phyloP scores from a whole-genome alignment of 2,797 vertebrate species.

The Cynopterus sphinx region DNA sequence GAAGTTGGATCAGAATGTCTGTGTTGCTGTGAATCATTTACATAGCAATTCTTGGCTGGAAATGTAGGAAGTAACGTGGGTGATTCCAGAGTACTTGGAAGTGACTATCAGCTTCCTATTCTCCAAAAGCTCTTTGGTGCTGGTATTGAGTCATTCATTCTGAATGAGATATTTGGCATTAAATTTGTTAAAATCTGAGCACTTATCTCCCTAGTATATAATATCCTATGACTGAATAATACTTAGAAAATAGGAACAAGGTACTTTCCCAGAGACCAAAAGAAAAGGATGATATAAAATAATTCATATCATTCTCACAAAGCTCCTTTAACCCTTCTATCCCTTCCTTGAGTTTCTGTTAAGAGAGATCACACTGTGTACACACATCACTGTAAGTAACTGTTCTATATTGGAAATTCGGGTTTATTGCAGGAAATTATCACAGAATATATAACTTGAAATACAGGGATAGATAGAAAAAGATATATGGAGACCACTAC shows the following conservation, averaged over 20 bases:
- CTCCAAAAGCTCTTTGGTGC: neutral
- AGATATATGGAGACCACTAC: neutral
- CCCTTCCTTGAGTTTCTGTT: neutral
- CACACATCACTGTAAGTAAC: neutral
- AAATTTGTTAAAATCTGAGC: neutral
- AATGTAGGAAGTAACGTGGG: neutral
- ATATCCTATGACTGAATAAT: constrained; percentile 47
- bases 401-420: neutral
- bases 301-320: neutral
- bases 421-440: neutral
- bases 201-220: neutral
- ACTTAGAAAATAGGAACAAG: neutral
- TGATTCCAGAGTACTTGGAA: neutral
- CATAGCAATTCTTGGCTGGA: neutral
- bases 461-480: neutral
- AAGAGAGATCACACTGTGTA: neutral
- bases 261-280: neutral
- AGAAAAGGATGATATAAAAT: neutral
- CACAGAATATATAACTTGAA: neutral
- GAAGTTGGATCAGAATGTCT: neutral
- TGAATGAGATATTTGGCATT: neutral
- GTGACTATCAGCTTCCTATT: neutral
- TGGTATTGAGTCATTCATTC: neutral
- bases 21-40: constrained; percentile 51
- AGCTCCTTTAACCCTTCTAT: constrained; percentile 2